These are phyloP conservation scores for Trinorchestia longiramus DNA, from an alignment of 1,140 invertebrate genomes.

Conservation along the genomic window DNA sequence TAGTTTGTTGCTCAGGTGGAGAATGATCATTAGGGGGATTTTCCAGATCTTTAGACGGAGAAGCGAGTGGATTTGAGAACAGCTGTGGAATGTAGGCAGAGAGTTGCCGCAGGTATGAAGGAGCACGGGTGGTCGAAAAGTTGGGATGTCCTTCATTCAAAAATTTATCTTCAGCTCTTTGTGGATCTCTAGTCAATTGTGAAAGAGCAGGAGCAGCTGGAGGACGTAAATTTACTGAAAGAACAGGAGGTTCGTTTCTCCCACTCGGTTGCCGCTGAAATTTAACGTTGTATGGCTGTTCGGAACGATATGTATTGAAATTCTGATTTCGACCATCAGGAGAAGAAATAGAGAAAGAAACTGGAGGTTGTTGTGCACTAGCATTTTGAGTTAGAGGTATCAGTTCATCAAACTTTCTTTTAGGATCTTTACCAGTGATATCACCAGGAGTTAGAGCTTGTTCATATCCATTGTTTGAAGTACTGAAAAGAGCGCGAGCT, in stretches of 20 bases:
- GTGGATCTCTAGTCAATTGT: neutral
- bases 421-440: neutral
- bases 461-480: neutral
- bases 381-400: neutral
- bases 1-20: neutral
- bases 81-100: conserved; percentile 17
- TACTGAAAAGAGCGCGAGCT: conserved; percentile 58
- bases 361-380: neutral
- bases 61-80: neutral
- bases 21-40: neutral
- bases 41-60: neutral
- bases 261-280: neutral
- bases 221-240: neutral
- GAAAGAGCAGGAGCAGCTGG: neutral
- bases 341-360: neutral
- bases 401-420: neutral
- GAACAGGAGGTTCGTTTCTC: neutral
- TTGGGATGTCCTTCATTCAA: neutral
- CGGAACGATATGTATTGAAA: neutral
- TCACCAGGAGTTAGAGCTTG: neutral
- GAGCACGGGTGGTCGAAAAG: neutral
- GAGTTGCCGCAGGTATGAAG: neutral
- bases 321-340: neutral
- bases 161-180: neutral
- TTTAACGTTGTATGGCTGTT: neutral